Percentiles rank a stretch among this genome's conserved stretches.
Conservation (phyloP, 2,113 vertebrate species). For the Rana temporaria region DNA sequence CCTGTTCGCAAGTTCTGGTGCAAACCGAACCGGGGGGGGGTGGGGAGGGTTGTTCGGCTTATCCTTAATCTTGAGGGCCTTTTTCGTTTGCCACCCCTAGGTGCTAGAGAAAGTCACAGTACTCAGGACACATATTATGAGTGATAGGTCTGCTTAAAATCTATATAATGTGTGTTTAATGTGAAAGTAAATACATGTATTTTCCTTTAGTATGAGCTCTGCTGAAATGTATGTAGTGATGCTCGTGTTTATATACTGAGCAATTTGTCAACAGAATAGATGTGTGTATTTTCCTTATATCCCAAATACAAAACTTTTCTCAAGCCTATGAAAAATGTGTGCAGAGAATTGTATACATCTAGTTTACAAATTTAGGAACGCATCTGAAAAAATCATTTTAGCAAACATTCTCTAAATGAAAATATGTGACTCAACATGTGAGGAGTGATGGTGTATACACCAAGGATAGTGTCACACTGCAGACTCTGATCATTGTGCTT, state of each 20-base stretch:
- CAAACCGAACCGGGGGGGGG: too few species aligned
- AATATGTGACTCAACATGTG: neutral
- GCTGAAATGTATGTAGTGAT: neutral
- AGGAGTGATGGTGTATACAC: constrained; percentile 25
- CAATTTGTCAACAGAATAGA: neutral
- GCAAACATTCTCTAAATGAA: neutral
- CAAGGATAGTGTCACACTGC: constrained; percentile 36
- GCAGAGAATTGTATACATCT: neutral
- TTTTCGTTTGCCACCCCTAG: too few species aligned
- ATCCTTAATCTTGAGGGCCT: too few species aligned
- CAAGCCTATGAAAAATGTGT: neutral
- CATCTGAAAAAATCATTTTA: neutral
- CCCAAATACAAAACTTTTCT: neutral
- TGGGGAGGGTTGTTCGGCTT: too few species aligned
- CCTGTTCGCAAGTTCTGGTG: too few species aligned
- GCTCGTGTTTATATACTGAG: neutral
- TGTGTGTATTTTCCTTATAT: neutral
- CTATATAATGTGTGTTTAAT: neutral
- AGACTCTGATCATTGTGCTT: constrained; percentile 18
- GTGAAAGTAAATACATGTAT: neutral
- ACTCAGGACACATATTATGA: too few species aligned
- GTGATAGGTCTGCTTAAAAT: too few species aligned
- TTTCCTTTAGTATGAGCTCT: neutral
- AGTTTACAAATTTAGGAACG: constrained; percentile 18
- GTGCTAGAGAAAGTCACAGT: too few species aligned